Percentiles rank a stretch among this genome's conserved stretches.
Conservation (phyloP, 2,888 invertebrate species). For the Blastobasis adustella region DNA sequence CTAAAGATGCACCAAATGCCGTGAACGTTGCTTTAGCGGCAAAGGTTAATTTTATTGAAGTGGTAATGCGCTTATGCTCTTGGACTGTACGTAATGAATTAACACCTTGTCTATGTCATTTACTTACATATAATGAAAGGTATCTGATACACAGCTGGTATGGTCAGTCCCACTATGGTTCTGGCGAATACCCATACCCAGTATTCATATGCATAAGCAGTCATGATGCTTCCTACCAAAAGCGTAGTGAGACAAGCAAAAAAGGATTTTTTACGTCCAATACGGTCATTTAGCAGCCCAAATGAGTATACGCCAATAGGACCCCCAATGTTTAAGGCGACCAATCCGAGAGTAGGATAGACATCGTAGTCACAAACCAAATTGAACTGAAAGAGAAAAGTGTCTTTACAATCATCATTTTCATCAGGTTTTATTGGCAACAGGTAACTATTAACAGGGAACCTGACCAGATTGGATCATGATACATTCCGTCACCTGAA, state of each 20-base stretch:
- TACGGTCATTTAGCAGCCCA: slow-evolving; percentile 89
- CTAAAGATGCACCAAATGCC: no score
- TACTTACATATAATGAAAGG: slow-evolving; percentile 94
- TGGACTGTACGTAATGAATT: no score
- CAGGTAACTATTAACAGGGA: no score
- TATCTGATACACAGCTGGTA: slow-evolving; percentile 95
- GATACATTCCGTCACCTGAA: no score
- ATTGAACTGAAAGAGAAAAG: slow-evolving; percentile 81
- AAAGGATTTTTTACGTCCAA: slow-evolving; percentile 89
- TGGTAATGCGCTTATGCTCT: no score
- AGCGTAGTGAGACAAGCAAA: slow-evolving; percentile 90
- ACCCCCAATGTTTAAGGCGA: slow-evolving; percentile 90
- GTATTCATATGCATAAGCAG: slow-evolving; percentile 85
- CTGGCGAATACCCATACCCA: slow-evolving; percentile 90
- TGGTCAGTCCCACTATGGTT: slow-evolving; percentile 89
- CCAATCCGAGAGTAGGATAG: slow-evolving; percentile 90
- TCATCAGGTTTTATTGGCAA: no score
- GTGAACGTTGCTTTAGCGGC: no score
- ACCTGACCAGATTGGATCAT: no score
- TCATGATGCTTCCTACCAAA: slow-evolving; percentile 85
- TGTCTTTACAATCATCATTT: no score
- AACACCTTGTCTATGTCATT: no score
- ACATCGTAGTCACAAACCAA: slow-evolving; percentile 91
- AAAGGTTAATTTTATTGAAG: no score
- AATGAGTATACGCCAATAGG: slow-evolving; percentile 93